Evolutionary conservation across 2,113 vertebrate genomes (phyloP), one percentile per base, ranked within the genome.

Genomic region (Lagopus muta): DNA sequence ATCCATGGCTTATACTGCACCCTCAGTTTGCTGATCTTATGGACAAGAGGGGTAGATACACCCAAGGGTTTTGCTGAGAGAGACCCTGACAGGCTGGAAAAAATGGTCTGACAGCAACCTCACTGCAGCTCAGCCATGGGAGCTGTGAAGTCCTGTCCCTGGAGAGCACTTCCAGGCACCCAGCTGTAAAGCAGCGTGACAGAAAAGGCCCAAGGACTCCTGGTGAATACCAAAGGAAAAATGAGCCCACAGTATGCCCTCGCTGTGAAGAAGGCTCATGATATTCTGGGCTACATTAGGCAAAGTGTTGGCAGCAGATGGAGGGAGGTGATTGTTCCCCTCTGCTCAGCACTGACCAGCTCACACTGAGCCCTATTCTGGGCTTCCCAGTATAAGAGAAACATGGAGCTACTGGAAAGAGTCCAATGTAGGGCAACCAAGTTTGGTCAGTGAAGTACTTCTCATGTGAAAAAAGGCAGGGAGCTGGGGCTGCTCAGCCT

Each of bases 211-310:
- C 25, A 19, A 4, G 6, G 13, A 13, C 16, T 55, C 60, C 66
- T 42, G 45, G 25, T 0, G 14, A 34, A n/a, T 32, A 48, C 8
- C 3, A 20, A 3, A 34, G 52, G 11, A 27, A 52, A 67, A 24
- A 14, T 0, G 2, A 79, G 10, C 17, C 43, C 38, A 14, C 32
- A n/a, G 3, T 0, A 2, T 30, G 8, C n/a, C 67, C 28, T 6
- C 14, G 13, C 8, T 24, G n/a, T 52, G 79, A 54, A 54, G 5
- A 34, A 34, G 45, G 30, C 28, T 30, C 22, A 18, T 0, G 1
- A 36, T 17, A 40, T 25, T 27, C 43, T 14, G 28, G 62, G 43
- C 43, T 36, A 19, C 34, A 16, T 25, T 36, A 61, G 34, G 15
- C 58, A 36, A 61, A 61, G 10, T 10, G 5, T 36, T 61, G 34